Percentiles rank a stretch among this genome's conserved stretches.
Evolutionary conservation across 1,140 invertebrate genomes (phyloP).

Genomic region (Drosophila nebulosa): DNA sequence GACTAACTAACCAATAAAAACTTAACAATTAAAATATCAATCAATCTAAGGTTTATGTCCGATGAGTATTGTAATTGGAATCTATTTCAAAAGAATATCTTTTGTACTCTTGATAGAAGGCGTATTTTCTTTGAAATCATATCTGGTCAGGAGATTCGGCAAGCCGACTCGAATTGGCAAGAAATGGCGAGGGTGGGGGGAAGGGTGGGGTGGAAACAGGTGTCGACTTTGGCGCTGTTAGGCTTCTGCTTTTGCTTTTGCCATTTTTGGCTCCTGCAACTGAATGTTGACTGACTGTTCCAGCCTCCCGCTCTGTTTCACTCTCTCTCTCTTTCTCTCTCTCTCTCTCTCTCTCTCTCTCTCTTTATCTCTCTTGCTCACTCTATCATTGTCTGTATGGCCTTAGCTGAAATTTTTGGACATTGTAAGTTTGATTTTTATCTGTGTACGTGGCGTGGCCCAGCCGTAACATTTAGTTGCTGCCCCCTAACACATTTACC

Average conservation of each 20-base stretch:
- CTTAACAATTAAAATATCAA: no score
- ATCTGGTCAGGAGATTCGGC: neutral
- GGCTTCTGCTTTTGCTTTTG: neutral
- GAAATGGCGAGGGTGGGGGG: no score
- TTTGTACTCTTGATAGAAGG: no score
- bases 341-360: neutral
- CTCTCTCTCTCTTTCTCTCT: neutral
- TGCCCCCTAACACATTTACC: neutral
- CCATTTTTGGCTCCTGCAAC: neutral
- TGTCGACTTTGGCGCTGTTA: conserved; percentile 23
- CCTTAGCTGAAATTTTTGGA: conserved; percentile 38
- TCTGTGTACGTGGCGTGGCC: conserved; percentile 62
- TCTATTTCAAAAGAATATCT: no score
- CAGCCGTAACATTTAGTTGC: conserved; percentile 42
- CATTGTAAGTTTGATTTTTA: conserved; percentile 69
- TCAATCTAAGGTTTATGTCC: no score
- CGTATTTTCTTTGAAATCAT: no score
- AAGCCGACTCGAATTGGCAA: neutral
- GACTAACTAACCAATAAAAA: no score
- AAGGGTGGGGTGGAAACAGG: no score
- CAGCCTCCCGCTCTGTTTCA: neutral
- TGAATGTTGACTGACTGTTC: neutral
- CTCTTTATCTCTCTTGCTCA: neutral
- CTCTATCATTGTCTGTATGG: neutral
- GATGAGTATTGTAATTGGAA: no score